Evolutionary conservation across 2,888 invertebrate genomes (phyloP).

Genomic region (Drosophila putrida): DNA sequence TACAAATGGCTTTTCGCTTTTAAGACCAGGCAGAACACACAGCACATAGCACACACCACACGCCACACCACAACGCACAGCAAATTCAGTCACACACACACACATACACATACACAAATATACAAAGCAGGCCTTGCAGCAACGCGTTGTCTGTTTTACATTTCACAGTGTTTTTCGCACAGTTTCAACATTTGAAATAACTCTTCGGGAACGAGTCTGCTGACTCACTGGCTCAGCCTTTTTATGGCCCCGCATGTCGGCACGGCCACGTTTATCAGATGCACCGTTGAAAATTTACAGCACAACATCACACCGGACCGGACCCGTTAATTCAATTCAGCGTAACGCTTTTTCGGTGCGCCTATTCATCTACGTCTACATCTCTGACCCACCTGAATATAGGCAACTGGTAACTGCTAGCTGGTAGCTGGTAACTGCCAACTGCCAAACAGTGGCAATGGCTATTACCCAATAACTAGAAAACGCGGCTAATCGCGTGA

Average conservation of each 20-base stretch:
- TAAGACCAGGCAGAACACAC: conserved; percentile 63
- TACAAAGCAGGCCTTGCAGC: conserved; percentile 38
- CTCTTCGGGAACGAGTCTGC: conserved; percentile 58
- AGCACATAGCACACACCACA: conserved; percentile 43
- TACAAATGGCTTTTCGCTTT: conserved; percentile 82
- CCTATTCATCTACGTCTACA: conserved; percentile 28
- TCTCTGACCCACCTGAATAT: conserved; percentile 5
- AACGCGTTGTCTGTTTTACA: conserved; percentile 75
- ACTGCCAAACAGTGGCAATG: conserved; percentile 33
- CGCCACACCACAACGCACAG: not conserved
- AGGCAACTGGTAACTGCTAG: not conserved
- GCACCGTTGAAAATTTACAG: conserved; percentile 76
- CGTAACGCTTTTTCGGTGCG: conserved; percentile 56
- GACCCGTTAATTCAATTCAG: conserved; percentile 77
- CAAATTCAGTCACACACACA: not conserved
- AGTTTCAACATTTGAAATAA: conserved; percentile 70
- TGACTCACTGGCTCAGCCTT: conserved; percentile 62
- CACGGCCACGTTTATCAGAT: conserved; percentile 74
- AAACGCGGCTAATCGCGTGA: conserved; percentile 78
- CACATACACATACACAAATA: conserved; percentile 3
- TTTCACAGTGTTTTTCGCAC: conserved; percentile 61
- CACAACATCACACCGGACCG: conserved; percentile 59
- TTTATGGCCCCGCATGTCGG: conserved; percentile 58
- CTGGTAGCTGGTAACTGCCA: conserved; percentile 11
- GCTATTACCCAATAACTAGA: conserved; percentile 77